Evolutionary conservation across 1,140 invertebrate species (phyloP).

Genomic region (Habropoda laboriosa): DNA sequence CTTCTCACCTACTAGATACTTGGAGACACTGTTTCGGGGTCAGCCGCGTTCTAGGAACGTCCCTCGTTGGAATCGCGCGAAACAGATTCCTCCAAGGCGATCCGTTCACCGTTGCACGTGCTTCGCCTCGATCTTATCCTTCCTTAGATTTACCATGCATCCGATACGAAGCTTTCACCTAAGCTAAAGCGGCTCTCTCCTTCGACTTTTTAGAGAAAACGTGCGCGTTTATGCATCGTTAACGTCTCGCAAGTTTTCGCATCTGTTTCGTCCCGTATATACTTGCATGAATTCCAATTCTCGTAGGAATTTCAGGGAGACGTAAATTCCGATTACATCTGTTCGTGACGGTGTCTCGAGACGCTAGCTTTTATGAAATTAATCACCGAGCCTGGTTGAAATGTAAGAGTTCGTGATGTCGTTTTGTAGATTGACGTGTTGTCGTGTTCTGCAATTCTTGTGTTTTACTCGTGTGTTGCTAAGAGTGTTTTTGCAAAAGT

Average conservation of each 20-base stretch:
- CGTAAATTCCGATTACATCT: too few relatives aligned
- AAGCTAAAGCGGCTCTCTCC: not conserved
- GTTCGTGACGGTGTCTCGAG: too few relatives aligned
- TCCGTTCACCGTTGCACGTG: slow-evolving; percentile 53
- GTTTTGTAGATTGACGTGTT: too few relatives aligned
- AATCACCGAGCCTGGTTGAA: too few relatives aligned
- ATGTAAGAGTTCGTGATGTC: too few relatives aligned
- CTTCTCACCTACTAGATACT: not conserved
- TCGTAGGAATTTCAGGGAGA: too few relatives aligned
- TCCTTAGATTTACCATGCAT: slow-evolving; percentile 40
- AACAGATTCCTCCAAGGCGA: slow-evolving; percentile 57
- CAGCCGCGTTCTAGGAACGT: slow-evolving; percentile 15
- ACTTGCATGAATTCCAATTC: not conserved
- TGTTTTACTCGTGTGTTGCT: too few relatives aligned
- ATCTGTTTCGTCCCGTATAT: not conserved
- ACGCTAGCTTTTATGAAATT: too few relatives aligned
- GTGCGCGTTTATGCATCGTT: slow-evolving; percentile 26
- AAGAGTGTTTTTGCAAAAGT: too few relatives aligned
- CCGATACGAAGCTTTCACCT: slow-evolving; percentile 25
- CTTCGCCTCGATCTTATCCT: slow-evolving; percentile 35
- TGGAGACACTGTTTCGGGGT: not conserved
- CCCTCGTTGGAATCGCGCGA: slow-evolving; percentile 12
- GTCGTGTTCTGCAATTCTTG: too few relatives aligned
- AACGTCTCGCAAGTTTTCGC: not conserved
- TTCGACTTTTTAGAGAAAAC: not conserved